A percentile compares a stretch with the other conserved stretches of the same genome.
phyloP scores from a whole-genome alignment of 2,888 invertebrate species.

The Alloplasta piceator region DNA sequence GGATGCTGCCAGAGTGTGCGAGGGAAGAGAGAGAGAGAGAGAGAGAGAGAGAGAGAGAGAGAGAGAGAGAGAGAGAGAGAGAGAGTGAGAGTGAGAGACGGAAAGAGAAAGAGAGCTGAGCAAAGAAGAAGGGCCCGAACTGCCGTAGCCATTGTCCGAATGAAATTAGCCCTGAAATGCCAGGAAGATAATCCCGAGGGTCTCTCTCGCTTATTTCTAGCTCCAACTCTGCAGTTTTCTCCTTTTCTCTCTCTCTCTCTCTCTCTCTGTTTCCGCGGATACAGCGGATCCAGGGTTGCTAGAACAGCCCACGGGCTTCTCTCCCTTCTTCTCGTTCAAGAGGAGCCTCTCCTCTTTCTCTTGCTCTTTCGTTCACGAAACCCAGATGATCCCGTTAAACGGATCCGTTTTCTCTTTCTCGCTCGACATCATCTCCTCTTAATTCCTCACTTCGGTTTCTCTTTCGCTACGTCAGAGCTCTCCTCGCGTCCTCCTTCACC shows the following conservation, averaged over 20 bases:
- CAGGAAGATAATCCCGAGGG: conserved; percentile 77
- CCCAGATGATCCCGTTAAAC: conserved; percentile 82
- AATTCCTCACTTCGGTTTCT: conserved; percentile 69
- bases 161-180: conserved; percentile 82
- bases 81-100: conserved; percentile 23
- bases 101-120: conserved; percentile 37
- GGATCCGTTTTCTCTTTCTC: conserved; percentile 75
- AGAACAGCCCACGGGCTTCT: conserved; percentile 52
- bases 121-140: conserved; percentile 59
- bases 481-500: conserved; percentile 52
- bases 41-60: neutral
- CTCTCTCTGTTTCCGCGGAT: conserved; percentile 9
- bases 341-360: conserved; percentile 52
- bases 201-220: conserved; percentile 55
- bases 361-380: conserved; percentile 58
- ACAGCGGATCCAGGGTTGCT: conserved; percentile 35
- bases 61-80: conserved; percentile 30
- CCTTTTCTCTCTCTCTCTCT: conserved; percentile 38
- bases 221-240: conserved; percentile 45
- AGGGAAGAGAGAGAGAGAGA: conserved; percentile 28
- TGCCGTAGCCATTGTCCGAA: conserved; percentile 76
- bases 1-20: conserved; percentile 33
- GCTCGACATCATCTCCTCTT: conserved; percentile 61
- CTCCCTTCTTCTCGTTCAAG: conserved; percentile 40
- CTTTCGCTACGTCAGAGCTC: conserved; percentile 67